phyloP scores from a whole-genome alignment of 2,797 vertebrate genomes.

The Eupleurogrammus muticus region DNA sequence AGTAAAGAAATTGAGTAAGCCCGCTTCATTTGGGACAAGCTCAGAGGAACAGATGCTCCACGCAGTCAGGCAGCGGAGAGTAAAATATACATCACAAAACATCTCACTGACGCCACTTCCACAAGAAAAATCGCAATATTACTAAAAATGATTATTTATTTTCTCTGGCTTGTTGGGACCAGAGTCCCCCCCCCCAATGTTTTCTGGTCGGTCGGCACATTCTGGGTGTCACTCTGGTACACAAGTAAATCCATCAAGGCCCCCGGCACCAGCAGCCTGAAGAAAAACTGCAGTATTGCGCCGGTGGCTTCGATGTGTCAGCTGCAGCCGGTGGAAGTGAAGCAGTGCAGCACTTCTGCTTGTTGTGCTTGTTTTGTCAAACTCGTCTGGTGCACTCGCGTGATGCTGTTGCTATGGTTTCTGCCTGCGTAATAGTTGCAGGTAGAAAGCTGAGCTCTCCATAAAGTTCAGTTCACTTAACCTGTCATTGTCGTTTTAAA shows the following conservation, averaged over 20 bases:
- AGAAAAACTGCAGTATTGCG: background rate
- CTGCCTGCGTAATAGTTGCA: background rate
- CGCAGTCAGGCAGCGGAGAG: background rate
- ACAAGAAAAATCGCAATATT: background rate
- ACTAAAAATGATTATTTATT: background rate
- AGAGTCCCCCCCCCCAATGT: background rate
- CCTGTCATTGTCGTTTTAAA: too few species aligned
- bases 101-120: too few species aligned
- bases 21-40: background rate
- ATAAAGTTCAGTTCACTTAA: too few species aligned
- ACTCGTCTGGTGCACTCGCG: background rate
- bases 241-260: conserved; percentile 14
- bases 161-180: background rate
- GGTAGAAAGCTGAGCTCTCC: too few species aligned
- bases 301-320: background rate
- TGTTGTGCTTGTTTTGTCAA: background rate
- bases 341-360: background rate
- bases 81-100: background rate
- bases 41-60: background rate
- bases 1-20: background rate
- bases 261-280: background rate
- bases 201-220: background rate
- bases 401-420: conserved; percentile 7
- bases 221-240: background rate
- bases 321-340: background rate